Evolutionary conservation across 1,140 invertebrate species (phyloP), one percentile per base, ranked within the genome.

Genomic region (Drosophila malerkotliana): DNA sequence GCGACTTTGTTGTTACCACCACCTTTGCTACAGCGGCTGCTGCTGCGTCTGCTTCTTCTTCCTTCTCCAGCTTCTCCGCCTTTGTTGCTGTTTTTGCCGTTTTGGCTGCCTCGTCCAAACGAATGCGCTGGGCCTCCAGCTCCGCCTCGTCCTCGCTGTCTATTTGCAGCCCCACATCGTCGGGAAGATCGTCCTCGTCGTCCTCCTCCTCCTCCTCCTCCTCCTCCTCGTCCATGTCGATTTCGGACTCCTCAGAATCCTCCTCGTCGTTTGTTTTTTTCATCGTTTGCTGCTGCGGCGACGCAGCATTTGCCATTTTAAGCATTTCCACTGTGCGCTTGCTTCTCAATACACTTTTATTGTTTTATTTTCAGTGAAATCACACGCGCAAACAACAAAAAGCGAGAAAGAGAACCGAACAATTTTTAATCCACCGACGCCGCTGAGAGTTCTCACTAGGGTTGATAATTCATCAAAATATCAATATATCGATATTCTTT

Each of bases 111-210:
- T 18, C 75, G 32, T 69, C 85, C 53, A 91, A 75, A 10, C 82
- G 77, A 57, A 91, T 91, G 56, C 90, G 85, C 59, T 91, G 90
- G 4, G 90, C 85, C 48, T 91, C 90, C 56, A 91, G 34, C 47
- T 91, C 90, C 5, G 90, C 90, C 77, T 91, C 90, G 41, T 91
- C 90, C 54, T 91, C 90, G 48, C 90, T 91, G 51, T 91, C 90
- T 18, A 91, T 91, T 57, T 83, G 88, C 10, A 91, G 48, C 8
- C 67, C 59, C 37, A 90, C 83, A 76, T 87, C 79, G 30, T 68
- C 79, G 18, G 62, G 54, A 8, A 68, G 52, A 68, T 88, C 84
- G 10, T 68, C 84, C 58, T 79, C 77, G 15, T 55, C 61, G 7
- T 79, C 87, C 8, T 81, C 48, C 41, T 84, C 56, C 34, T 80